Conservation (phyloP, 2,888 invertebrate genomes). For the Agrilus biguttatus region DNA sequence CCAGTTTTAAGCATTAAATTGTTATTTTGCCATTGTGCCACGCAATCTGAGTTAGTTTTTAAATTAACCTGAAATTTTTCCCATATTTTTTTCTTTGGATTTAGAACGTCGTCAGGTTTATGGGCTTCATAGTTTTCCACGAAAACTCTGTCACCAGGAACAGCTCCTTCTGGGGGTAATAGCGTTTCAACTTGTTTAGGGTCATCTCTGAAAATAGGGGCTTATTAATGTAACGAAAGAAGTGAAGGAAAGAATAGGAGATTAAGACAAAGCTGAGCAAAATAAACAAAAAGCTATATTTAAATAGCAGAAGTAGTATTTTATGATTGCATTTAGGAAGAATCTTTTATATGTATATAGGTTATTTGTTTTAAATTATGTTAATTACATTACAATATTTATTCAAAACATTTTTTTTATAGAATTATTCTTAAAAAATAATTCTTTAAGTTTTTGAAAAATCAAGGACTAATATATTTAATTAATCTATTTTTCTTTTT, state of each 20-base stretch:
- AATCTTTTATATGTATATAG: too few species aligned
- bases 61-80: conserved; percentile 76
- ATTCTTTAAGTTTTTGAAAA: too few species aligned
- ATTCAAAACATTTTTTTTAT: too few species aligned
- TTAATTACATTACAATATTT: too few species aligned
- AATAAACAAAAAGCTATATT: neutral
- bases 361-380: too few species aligned
- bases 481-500: too few species aligned
- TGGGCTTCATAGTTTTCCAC: conserved; percentile 72
- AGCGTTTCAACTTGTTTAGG: conserved; percentile 77
- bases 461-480: too few species aligned
- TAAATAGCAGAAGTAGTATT: too few species aligned
- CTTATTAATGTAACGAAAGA: neutral
- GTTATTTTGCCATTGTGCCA: conserved; percentile 79
- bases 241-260: neutral
- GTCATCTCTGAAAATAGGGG: conserved; percentile 39
- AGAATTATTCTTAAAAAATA: too few species aligned
- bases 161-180: conserved; percentile 56
- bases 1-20: conserved; percentile 58
- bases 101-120: conserved; percentile 69
- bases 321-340: too few species aligned
- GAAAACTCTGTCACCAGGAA: conserved; percentile 71
- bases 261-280: neutral
- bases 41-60: conserved; percentile 51
- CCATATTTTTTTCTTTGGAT: conserved; percentile 95